Conservation (phyloP, 2,888 invertebrate species). For the Campopleginae sp. region DNA sequence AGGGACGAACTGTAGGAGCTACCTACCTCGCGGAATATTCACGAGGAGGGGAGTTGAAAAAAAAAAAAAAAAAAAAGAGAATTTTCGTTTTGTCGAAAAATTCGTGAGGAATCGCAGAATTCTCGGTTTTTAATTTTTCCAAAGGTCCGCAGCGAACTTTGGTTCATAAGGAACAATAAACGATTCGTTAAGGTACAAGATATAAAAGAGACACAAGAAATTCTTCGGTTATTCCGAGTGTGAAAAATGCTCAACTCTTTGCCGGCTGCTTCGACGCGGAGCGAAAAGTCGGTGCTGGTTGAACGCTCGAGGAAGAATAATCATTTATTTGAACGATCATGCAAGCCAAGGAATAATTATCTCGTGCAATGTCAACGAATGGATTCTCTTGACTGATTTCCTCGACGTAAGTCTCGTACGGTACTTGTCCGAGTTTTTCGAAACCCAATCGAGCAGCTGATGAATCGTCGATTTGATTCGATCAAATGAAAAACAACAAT, state of each 20-base stretch:
- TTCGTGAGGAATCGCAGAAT: background rate
- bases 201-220: background rate
- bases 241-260: slow-evolving; percentile 3
- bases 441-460: slow-evolving; percentile 68
- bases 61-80: background rate
- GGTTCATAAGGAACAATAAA: background rate
- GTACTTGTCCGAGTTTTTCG: slow-evolving; percentile 61
- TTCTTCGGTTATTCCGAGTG: background rate
- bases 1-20: slow-evolving; percentile 73
- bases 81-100: background rate
- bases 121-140: background rate
- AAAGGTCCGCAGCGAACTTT: background rate
- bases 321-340: slow-evolving; percentile 53
- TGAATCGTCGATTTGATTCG: background rate
- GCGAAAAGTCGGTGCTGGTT: background rate
- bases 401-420: slow-evolving; percentile 49
- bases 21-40: background rate
- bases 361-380: slow-evolving; percentile 39
- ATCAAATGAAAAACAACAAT: background rate
- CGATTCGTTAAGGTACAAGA: background rate
- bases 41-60: background rate
- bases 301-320: background rate
- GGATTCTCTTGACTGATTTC: slow-evolving; percentile 10
- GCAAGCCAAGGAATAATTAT: slow-evolving; percentile 69
- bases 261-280: background rate